Evolutionary conservation across 2,797 vertebrate species (phyloP).

Genomic region (Buceros bicornis): DNA sequence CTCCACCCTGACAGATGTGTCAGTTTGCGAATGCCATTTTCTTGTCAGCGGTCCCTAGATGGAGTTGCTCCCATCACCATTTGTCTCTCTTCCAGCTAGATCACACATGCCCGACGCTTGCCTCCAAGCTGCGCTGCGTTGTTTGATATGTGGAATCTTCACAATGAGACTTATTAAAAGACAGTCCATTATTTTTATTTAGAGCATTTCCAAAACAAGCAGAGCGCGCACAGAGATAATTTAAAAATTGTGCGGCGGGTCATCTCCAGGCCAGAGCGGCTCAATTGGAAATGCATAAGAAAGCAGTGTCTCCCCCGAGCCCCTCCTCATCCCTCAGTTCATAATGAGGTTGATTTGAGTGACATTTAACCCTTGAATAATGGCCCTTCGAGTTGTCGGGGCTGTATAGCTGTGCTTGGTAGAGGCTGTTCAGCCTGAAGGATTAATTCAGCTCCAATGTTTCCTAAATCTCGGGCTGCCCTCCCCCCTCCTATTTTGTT

Average conservation of each 20-base stretch:
- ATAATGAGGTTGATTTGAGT: slow-evolving; percentile 77
- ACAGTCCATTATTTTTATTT: slow-evolving; percentile 88
- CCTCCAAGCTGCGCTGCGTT: slow-evolving; percentile 80
- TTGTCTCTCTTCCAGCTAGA: slow-evolving; percentile 86
- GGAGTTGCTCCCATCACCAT: slow-evolving; percentile 85
- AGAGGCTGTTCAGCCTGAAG: slow-evolving; percentile 53
- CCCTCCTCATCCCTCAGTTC: slow-evolving; percentile 64
- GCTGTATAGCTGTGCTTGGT: slow-evolving; percentile 6
- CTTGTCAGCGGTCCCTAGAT: slow-evolving; percentile 85
- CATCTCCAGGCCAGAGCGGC: slow-evolving; percentile 81
- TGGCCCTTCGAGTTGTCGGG: slow-evolving; percentile 58
- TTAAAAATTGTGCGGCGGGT: slow-evolving; percentile 80
- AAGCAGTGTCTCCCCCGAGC: slow-evolving; percentile 65
- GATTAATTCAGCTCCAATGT: slow-evolving; percentile 61
- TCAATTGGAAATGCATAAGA: slow-evolving; percentile 80
- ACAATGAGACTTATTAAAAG: slow-evolving; percentile 88
- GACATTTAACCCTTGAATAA: slow-evolving; percentile 84
- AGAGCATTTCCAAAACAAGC: slow-evolving; percentile 86
- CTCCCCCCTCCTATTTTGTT: slow-evolving; percentile 44
- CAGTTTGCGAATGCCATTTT: slow-evolving; percentile 83
- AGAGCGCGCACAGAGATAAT: slow-evolving; percentile 80
- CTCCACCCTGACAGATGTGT: slow-evolving; percentile 87
- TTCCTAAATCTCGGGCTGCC: slow-evolving; percentile 50
- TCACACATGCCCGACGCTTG: slow-evolving; percentile 83
- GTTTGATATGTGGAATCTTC: slow-evolving; percentile 85